These are phyloP conservation scores for Sarotherodon lohbergeri DNA, from an alignment of 2,113 vertebrate species.

Conservation along the genomic window DNA sequence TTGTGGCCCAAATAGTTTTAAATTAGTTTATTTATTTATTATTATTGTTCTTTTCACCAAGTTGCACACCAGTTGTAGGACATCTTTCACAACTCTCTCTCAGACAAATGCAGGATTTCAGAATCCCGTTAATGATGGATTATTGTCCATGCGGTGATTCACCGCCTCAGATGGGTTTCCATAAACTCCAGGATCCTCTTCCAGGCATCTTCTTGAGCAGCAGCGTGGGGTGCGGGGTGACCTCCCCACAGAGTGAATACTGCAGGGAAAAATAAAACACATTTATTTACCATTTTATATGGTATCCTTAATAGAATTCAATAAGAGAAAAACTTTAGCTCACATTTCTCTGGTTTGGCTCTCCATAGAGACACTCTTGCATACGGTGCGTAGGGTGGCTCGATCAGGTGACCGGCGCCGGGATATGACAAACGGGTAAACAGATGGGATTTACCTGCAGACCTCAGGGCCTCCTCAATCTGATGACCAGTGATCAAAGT, in stretches of 20 bases:
- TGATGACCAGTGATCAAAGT: slow-evolving; percentile 18
- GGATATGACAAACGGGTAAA: slow-evolving; percentile 62
- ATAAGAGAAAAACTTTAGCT: neutral
- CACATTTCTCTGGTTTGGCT: slow-evolving; percentile 46
- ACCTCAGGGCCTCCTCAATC: slow-evolving; percentile 51
- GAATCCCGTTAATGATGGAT: neutral
- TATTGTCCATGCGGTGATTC: neutral
- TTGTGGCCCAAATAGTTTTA: neutral
- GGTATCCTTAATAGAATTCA: neutral
- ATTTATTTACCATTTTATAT: neutral
- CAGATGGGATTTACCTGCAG: slow-evolving; percentile 58
- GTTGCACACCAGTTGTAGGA: neutral
- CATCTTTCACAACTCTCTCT: neutral
- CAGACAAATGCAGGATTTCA: neutral
- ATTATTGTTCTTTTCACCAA: no score
- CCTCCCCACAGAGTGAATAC: slow-evolving; percentile 62
- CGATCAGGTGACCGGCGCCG: slow-evolving; percentile 69
- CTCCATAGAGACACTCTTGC: slow-evolving; percentile 15
- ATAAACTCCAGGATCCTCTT: slow-evolving; percentile 56
- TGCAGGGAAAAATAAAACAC: slow-evolving; percentile 3
- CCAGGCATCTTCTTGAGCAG: slow-evolving; percentile 69
- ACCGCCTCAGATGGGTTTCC: slow-evolving; percentile 24
- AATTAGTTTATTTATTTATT: neutral
- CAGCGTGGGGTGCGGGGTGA: slow-evolving; percentile 43
- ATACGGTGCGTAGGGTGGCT: slow-evolving; percentile 61